Base-by-base conservation (phyloP, 2,113 vertebrate species). In the Rhabdornis inornatus region DNA sequence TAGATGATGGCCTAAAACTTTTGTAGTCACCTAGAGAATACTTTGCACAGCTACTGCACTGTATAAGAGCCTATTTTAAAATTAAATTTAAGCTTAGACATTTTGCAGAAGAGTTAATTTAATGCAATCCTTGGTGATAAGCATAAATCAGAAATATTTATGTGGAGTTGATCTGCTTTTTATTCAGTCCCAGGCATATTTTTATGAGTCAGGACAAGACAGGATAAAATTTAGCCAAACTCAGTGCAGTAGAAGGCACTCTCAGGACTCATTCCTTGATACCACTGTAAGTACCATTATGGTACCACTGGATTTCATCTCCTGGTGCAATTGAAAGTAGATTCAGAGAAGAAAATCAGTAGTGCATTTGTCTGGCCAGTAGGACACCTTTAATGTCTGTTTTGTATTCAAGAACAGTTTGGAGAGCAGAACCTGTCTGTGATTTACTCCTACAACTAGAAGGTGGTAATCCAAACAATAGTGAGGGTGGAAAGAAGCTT, bases 401-500 rank as follows among this genome's bases (percentile, higher is more conserved):
- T n/a, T 74, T 24, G n/a, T 14, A 9, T 63, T 68, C 27, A 30
- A 49, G 11, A 27, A 8, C 3, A 47, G 7, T 64, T 82, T 82
- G 39, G 42, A 55, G 14, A 82, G 18, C 7, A 87, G 7, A 66
- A 10, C 6, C 5, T 52, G 21, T 40, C 77, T 33, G 69, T 21
- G 8, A 1, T 63, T 75, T 69, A 47, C 3, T 82, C 52, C 33
- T 63, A 37, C 0, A 0, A 50, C 27, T 55, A 56, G 37, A 60
- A 87, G 28, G 16, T 60, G 35, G 7, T 9, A 66, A 87, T 19
- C 0, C 39, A 68, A 63, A 75, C 4, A 80, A 28, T 0, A 1
- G 2, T 21, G 27, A 90, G 60, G 3, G 9, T 44, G 15, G 31
- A 40, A 60, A 31, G 17, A 47, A 9, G 3, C 3, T 68, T 87